These are phyloP conservation scores for Sebastes matsubarae DNA, from an alignment of 2,797 vertebrate genomes.

Conservation along the genomic window DNA sequence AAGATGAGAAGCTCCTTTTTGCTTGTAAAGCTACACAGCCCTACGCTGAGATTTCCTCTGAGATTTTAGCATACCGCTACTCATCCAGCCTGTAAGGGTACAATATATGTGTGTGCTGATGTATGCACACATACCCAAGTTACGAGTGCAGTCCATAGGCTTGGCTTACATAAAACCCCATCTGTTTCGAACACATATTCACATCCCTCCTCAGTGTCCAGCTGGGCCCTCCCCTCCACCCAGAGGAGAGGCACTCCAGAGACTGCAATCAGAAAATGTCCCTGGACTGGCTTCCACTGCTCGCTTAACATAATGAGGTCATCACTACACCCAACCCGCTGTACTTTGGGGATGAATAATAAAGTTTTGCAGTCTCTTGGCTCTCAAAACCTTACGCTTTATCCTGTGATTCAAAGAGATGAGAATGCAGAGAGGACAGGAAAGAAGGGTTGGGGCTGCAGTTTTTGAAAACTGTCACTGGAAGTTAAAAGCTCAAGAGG, in stretches of 20 bases:
- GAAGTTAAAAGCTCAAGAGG: slow-evolving; percentile 18
- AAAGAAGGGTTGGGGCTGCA: slow-evolving; percentile 12
- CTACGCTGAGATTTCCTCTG: slow-evolving; percentile 20
- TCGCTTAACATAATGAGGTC: slow-evolving; percentile 65
- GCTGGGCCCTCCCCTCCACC: slow-evolving; percentile 40
- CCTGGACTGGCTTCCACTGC: slow-evolving; percentile 30
- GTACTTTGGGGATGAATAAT: slow-evolving; percentile 43
- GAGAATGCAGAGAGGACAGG: slow-evolving; percentile 32
- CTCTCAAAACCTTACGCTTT: slow-evolving; percentile 30
- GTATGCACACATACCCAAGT: slow-evolving; percentile 7
- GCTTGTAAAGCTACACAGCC: slow-evolving; percentile 8
- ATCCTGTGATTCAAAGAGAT: slow-evolving; percentile 39
- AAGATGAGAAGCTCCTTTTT: slow-evolving; percentile 23
- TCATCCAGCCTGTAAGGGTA: background rate
- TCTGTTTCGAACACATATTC: slow-evolving; percentile 56
- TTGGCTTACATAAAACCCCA: slow-evolving; percentile 37
- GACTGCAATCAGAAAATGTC: slow-evolving; percentile 56
- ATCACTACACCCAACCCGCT: slow-evolving; percentile 48
- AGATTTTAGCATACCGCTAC: background rate
- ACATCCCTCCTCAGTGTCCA: slow-evolving; percentile 36
- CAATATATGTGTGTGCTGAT: background rate
- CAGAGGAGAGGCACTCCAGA: slow-evolving; percentile 43
- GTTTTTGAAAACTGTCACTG: slow-evolving; percentile 14
- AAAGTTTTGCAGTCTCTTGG: slow-evolving; percentile 49
- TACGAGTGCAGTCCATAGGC: slow-evolving; percentile 17